Conservation (phyloP, 2,113 vertebrate species). For the Mionectes macconnelli region DNA sequence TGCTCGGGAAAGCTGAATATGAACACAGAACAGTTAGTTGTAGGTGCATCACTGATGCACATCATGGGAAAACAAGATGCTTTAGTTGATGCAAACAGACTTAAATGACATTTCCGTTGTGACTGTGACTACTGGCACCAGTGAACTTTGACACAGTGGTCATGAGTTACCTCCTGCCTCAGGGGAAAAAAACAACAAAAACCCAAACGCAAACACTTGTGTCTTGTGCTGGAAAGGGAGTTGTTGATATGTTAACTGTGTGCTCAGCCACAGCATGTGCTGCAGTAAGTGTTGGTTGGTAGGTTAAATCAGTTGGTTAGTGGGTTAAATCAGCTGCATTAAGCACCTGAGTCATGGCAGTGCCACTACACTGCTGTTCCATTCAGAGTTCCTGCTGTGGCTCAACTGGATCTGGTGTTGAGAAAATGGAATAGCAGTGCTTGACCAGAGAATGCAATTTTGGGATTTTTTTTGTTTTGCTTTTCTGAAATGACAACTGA, state of each 20-base stretch:
- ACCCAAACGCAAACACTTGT: not conserved
- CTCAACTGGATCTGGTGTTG: not conserved
- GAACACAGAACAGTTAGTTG: not conserved
- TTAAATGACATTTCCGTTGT: not conserved
- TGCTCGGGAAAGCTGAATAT: not conserved
- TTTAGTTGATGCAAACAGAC: not conserved
- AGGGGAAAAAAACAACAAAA: not conserved
- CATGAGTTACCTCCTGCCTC: not conserved
- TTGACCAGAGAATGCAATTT: not conserved
- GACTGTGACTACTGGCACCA: not conserved
- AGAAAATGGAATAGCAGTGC: not conserved
- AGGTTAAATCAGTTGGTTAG: not conserved
- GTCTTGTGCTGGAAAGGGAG: not conserved
- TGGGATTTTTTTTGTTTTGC: not conserved
- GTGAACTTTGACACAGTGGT: not conserved
- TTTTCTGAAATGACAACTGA: not conserved
- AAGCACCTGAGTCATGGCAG: not conserved
- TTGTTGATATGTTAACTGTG: not conserved
- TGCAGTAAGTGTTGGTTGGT: not conserved
- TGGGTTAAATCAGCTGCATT: not conserved
- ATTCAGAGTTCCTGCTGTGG: not conserved
- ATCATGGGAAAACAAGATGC: accelerated
- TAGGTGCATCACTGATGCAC: not conserved
- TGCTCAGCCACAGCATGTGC: accelerated
- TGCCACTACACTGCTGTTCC: not conserved